phyloP scores from a whole-genome alignment of 2,888 invertebrate genomes.

The Brachyopa scutellaris region DNA sequence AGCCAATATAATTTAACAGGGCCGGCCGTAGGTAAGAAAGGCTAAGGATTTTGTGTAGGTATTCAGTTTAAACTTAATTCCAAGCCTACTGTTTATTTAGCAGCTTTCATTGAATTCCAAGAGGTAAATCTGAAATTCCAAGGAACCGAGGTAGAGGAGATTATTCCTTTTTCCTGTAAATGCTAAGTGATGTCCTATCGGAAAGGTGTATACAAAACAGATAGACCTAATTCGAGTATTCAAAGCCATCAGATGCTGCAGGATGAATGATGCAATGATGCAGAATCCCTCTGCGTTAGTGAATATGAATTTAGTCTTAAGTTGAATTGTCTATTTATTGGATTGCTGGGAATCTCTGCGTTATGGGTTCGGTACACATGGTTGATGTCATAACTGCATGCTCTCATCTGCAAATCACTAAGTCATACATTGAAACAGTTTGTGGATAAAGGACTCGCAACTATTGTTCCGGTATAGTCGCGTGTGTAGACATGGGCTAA shows the following conservation, averaged over 20 bases:
- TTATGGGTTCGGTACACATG: too few species aligned
- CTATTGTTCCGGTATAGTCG: too few species aligned
- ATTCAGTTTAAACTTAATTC: constrained; percentile 62
- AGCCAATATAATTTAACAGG: constrained; percentile 38
- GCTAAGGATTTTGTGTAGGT: constrained; percentile 37
- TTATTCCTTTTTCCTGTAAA: constrained; percentile 32
- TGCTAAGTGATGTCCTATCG: constrained; percentile 6
- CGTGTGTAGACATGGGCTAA: too few species aligned
- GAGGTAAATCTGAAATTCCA: constrained; percentile 16
- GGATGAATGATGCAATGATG: constrained; percentile 2
- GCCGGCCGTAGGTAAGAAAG: too few species aligned
- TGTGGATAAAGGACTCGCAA: too few species aligned
- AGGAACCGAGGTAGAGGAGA: background rate
- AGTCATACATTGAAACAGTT: too few species aligned
- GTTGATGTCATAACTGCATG: too few species aligned
- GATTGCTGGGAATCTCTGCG: constrained; percentile 32
- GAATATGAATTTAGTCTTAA: constrained; percentile 24
- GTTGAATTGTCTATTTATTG: constrained; percentile 47
- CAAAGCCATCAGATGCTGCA: constrained; percentile 33
- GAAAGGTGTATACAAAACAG: constrained; percentile 50
- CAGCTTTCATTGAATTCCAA: constrained; percentile 42
- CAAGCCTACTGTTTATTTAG: constrained; percentile 59
- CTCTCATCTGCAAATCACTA: too few species aligned
- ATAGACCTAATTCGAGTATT: constrained; percentile 39
- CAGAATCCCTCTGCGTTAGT: background rate